Evolutionary conservation across 2,797 vertebrate species (phyloP), one percentile per base, ranked within the genome.

Genomic region (Eurystomus glaucurus): DNA sequence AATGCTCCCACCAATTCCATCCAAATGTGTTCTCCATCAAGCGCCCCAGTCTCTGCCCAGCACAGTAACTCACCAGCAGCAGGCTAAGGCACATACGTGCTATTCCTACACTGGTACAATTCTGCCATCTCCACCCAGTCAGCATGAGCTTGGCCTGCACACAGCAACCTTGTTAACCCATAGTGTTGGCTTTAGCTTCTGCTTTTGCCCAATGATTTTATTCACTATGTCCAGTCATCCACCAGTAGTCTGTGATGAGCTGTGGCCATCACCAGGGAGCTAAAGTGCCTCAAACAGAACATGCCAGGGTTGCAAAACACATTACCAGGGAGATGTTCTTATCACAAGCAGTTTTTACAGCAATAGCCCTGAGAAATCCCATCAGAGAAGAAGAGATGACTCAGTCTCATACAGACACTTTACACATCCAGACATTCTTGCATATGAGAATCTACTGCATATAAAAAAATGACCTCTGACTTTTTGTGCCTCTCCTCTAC

Each of bases 401-500:
- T 98, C 96, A 83, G 93, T 78, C 94, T 93, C 1, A 0, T 25
- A 64, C 90, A 95, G 91, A 95, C 93, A 97, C 78, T 96, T 95
- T 92, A 97, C 93, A 92, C 93, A 93, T 95, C 86, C 95, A 96
- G 96, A 97, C 95, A 90, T 96, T 95, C 92, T 78, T 92, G 91
- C 90, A 75, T 95, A 94, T 87, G 75, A 93, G 94, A 89, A 93
- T 82, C 82, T 91, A 65, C 88, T 93, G 91, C 93, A 35, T 69
- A 52, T 65, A 96, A 94, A 91, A 96, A 72, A 96, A 41, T 78
- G 95, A 97, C 96, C 96, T 96, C 96, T 97, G 96, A 97, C 97
- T 97, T 98, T 97, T 94, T 97, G 96, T 97, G 95, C 95, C 96
- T 97, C 93, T 96, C 95, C 77, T 93, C 95, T 88, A 23, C 75